A percentile compares a stretch with the other conserved stretches of the same genome.
These are phyloP conservation scores for Calidris pugnax DNA, from an alignment of 2,113 vertebrate species.

Conservation along the genomic window DNA sequence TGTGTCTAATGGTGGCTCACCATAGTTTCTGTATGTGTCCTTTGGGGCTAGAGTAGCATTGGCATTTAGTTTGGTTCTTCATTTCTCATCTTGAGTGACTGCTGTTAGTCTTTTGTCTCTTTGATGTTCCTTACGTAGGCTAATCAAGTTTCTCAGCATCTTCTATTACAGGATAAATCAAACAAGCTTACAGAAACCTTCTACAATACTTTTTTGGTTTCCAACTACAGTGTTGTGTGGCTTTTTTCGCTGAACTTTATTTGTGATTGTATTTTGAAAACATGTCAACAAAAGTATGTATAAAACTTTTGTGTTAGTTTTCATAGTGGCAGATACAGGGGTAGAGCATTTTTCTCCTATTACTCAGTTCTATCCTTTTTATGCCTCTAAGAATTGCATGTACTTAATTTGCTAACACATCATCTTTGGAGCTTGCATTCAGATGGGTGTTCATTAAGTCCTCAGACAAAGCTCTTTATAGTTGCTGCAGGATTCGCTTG, in stretches of 20 bases:
- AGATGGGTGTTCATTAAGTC: background rate
- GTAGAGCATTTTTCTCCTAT: background rate
- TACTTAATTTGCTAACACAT: background rate
- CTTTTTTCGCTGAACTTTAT: background rate
- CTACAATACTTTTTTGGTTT: background rate
- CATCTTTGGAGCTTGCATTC: background rate
- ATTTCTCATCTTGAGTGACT: background rate
- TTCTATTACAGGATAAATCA: background rate
- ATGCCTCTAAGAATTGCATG: background rate
- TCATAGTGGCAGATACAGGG: background rate
- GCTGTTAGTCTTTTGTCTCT: background rate
- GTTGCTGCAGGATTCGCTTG: background rate
- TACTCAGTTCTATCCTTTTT: background rate
- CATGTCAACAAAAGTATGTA: background rate
- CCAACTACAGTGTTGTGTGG: background rate
- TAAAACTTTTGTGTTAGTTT: background rate
- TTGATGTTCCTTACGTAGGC: background rate
- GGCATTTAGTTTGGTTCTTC: background rate
- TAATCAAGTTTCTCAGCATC: background rate
- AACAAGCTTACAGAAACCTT: background rate
- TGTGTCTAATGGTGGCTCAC: background rate
- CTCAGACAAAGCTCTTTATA: background rate
- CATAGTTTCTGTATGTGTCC: background rate
- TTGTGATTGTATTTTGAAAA: background rate
- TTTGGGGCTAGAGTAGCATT: background rate